Percentiles rank a stretch among this genome's conserved stretches.
phyloP scores from a whole-genome alignment of 2,113 vertebrate species.

The Struthidea cinerea region DNA sequence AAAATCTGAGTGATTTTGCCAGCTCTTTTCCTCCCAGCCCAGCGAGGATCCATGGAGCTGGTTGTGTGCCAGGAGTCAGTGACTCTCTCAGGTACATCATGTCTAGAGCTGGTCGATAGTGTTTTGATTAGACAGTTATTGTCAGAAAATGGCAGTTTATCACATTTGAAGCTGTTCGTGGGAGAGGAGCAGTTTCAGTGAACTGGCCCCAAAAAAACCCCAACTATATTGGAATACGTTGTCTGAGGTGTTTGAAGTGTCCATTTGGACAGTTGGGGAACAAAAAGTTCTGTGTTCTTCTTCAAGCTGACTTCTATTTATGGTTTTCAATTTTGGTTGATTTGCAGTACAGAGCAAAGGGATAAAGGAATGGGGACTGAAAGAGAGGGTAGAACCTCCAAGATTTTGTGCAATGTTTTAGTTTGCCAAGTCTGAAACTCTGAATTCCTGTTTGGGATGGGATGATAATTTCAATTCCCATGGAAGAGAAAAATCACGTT shows the following conservation, averaged over 20 bases:
- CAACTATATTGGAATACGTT: not conserved
- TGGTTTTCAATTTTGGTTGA: slow-evolving; percentile 2
- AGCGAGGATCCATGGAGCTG: rapidly evolving
- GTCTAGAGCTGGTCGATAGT: not conserved
- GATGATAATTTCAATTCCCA: not conserved
- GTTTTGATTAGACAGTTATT: not conserved
- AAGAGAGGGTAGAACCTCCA: not conserved
- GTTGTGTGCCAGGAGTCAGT: not conserved
- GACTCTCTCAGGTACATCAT: not conserved
- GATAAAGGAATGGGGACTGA: not conserved
- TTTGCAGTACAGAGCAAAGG: not conserved
- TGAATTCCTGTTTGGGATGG: not conserved
- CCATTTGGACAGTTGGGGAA: not conserved
- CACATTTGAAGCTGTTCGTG: not conserved
- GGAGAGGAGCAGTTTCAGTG: not conserved
- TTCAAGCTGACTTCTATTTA: not conserved
- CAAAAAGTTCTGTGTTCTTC: not conserved
- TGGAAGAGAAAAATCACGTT: not conserved
- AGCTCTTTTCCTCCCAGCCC: not conserved
- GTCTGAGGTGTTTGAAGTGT: not conserved
- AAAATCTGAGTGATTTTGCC: not conserved
- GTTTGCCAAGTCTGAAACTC: not conserved
- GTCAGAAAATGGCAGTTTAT: not conserved
- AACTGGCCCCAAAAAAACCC: not conserved
- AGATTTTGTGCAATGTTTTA: not conserved